phyloP scores from a whole-genome alignment of 2,113 vertebrate species.

The Python bivittatus region DNA sequence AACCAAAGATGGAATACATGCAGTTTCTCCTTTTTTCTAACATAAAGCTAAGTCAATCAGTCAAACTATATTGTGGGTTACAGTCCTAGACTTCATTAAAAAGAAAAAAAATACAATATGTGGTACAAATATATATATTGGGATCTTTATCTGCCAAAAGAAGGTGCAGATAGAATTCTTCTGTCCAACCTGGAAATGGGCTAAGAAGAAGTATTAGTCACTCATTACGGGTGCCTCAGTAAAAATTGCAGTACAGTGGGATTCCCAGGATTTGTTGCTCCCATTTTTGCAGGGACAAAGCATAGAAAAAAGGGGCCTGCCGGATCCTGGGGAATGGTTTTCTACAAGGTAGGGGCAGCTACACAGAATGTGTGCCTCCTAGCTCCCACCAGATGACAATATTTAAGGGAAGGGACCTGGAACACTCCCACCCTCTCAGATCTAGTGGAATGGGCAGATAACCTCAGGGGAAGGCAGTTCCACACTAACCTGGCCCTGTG shows the following conservation, averaged over 20 bases:
- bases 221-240: background rate
- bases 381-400: too few species aligned
- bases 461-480: too few species aligned
- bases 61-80: background rate
- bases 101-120: background rate
- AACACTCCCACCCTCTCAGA: too few species aligned
- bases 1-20: background rate
- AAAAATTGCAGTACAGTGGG: background rate
- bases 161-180: background rate
- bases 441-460: too few species aligned
- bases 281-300: too few species aligned
- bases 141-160: background rate
- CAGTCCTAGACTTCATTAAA: background rate
- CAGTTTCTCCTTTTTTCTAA: background rate
- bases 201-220: background rate
- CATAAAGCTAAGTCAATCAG: background rate
- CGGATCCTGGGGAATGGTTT: too few species aligned
- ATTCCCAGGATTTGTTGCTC: background rate
- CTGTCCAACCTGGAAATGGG: background rate
- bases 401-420: too few species aligned
- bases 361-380: too few species aligned
- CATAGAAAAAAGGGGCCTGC: too few species aligned
- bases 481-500: too few species aligned
- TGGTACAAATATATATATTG: background rate
- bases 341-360: too few species aligned